Evolutionary conservation across 2,113 vertebrate species (phyloP).

Genomic region (Progne subis): DNA sequence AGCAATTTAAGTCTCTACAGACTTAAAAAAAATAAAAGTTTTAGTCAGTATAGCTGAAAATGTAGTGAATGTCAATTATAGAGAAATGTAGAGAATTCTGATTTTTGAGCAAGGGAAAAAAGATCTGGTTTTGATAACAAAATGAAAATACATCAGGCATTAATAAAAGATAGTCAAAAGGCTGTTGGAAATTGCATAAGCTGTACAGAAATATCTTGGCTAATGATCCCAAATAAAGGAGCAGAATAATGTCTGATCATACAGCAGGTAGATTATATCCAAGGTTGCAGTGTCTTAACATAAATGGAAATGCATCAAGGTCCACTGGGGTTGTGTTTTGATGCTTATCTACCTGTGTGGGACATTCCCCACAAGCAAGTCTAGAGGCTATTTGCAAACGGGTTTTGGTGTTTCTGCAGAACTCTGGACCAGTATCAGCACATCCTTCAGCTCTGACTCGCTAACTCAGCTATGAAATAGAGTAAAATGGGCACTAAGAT

Average conservation of each 20-base stretch:
- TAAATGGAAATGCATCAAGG: background rate
- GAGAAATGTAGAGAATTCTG: background rate
- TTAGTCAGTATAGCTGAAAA: background rate
- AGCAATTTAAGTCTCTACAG: too few relatives aligned
- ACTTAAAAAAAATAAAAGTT: background rate
- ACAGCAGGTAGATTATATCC: background rate
- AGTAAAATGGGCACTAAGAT: background rate
- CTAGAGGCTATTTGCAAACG: background rate
- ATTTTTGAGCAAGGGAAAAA: background rate
- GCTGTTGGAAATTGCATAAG: background rate
- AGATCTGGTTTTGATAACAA: background rate
- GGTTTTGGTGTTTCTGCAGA: background rate
- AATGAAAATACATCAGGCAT: background rate
- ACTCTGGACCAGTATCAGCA: background rate
- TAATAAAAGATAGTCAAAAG: background rate
- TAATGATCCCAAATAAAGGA: background rate
- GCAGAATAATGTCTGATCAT: background rate
- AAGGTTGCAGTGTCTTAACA: background rate
- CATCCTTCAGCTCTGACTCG: background rate
- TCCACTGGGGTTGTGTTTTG: background rate
- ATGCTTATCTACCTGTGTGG: background rate
- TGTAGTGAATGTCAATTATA: background rate
- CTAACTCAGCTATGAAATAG: background rate
- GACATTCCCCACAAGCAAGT: fast-evolving
- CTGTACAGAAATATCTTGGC: background rate